A percentile compares a stretch with the other conserved stretches of the same genome.
Evolutionary conservation across 2,888 invertebrate species (phyloP).

Genomic region (Macaria liturata): DNA sequence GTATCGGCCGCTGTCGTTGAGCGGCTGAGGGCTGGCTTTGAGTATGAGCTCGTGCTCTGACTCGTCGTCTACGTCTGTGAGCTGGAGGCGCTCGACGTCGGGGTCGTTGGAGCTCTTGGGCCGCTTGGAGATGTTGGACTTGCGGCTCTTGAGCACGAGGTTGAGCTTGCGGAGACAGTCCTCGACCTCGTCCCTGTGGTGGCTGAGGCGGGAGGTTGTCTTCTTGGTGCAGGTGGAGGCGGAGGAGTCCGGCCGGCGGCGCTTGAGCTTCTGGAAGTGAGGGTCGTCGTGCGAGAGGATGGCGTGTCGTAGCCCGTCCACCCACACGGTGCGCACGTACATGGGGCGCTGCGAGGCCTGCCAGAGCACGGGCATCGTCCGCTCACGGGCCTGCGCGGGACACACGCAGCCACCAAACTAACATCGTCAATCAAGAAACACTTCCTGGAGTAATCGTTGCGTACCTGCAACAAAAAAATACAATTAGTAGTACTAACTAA

Average conservation of each 20-base stretch:
- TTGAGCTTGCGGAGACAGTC: slow-evolving; percentile 59
- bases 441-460: slow-evolving; percentile 37
- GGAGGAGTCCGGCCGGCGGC: slow-evolving; percentile 64
- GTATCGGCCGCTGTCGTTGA: slow-evolving; percentile 53
- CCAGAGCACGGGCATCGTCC: slow-evolving; percentile 84
- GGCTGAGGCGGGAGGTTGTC: slow-evolving; percentile 54
- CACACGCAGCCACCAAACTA: no score
- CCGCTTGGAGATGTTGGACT: slow-evolving; percentile 47
- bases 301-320: slow-evolving; percentile 87
- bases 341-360: slow-evolving; percentile 85
- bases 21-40: slow-evolving; percentile 56
- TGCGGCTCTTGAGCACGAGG: slow-evolving; percentile 61
- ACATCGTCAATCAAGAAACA: no score
- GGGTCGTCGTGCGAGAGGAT: slow-evolving; percentile 86
- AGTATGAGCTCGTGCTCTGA: slow-evolving; percentile 60
- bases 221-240: slow-evolving; percentile 41
- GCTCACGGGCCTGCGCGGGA: slow-evolving; percentile 40
- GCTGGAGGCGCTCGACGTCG: slow-evolving; percentile 58
- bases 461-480: slow-evolving; percentile 39
- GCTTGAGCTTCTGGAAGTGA: slow-evolving; percentile 56
- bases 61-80: slow-evolving; percentile 58
- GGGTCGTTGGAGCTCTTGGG: slow-evolving; percentile 45
- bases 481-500: no score
- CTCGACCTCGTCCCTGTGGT: slow-evolving; percentile 50
- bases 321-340: slow-evolving; percentile 87